A percentile compares a stretch with the other conserved stretches of the same genome.
Evolutionary conservation across 2,113 vertebrate species (phyloP).

Genomic region (Oreotragus oreotragus): DNA sequence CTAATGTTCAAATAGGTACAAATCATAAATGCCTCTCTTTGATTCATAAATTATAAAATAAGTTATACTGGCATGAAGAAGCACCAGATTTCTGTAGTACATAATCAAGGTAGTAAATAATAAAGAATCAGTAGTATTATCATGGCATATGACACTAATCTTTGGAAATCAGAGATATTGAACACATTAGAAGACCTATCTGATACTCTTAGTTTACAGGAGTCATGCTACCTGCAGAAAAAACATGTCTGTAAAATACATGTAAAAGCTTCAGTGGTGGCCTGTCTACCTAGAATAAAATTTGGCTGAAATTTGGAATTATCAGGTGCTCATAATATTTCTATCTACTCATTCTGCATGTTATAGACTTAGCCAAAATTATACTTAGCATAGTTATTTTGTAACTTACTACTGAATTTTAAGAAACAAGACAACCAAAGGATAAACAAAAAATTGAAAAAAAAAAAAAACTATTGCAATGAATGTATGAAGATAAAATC

Average conservation of each 20-base stretch:
- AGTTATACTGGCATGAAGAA: not conserved
- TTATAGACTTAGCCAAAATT: not conserved
- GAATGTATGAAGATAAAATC: not conserved
- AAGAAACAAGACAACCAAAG: not conserved
- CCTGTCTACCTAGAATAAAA: not conserved
- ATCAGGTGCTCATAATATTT: not conserved
- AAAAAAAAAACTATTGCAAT: not conserved
- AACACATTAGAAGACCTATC: not conserved
- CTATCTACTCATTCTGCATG: not conserved
- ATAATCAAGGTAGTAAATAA: not conserved
- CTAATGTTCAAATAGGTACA: not conserved
- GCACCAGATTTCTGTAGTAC: not conserved
- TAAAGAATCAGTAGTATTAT: not conserved
- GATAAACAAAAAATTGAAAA: not conserved
- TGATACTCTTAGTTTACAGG: not conserved
- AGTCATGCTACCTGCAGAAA: not conserved
- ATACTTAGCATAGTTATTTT: not conserved
- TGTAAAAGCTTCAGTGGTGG: not conserved
- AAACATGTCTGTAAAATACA: not conserved
- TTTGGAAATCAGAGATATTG: not conserved
- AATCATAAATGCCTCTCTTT: not conserved
- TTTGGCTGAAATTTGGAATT: not conserved
- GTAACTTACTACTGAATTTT: not conserved
- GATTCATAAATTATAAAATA: not conserved
- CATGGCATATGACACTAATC: not conserved